These are phyloP conservation scores for Ramphastos sulfuratus DNA, from an alignment of 2,113 vertebrate genomes.

Conservation along the genomic window DNA sequence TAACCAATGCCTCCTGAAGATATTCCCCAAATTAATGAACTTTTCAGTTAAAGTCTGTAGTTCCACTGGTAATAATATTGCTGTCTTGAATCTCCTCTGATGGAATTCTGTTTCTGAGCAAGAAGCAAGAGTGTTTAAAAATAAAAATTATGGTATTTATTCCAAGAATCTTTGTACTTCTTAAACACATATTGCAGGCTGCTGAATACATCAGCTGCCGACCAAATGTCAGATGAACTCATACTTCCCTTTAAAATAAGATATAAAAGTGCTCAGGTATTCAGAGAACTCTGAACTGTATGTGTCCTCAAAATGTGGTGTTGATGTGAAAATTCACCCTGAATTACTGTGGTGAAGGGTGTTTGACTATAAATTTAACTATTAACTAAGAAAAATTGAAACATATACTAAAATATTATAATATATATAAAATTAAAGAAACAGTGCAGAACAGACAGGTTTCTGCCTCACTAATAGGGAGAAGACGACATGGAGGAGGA, in stretches of 20 bases:
- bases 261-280: neutral
- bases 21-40: neutral
- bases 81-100: neutral
- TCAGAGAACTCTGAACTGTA: neutral
- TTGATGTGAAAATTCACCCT: neutral
- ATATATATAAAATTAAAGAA: neutral
- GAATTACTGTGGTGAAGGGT: neutral
- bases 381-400: neutral
- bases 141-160: neutral
- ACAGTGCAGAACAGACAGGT: neutral
- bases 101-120: neutral
- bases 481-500: neutral
- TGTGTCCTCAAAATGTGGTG: neutral
- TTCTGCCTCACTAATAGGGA: neutral
- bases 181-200: constrained; percentile 8
- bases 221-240: constrained; percentile 13
- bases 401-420: neutral
- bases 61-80: neutral
- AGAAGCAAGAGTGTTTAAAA: constrained; percentile 17
- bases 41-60: neutral
- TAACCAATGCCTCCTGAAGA: neutral
- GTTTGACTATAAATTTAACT: neutral
- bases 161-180: constrained; percentile 10
- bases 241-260: constrained; percentile 9
- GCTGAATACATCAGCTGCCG: neutral